Evolutionary conservation across 2,113 vertebrate species (phyloP), one percentile per base, ranked within the genome.

Genomic region (Mixornis gularis): DNA sequence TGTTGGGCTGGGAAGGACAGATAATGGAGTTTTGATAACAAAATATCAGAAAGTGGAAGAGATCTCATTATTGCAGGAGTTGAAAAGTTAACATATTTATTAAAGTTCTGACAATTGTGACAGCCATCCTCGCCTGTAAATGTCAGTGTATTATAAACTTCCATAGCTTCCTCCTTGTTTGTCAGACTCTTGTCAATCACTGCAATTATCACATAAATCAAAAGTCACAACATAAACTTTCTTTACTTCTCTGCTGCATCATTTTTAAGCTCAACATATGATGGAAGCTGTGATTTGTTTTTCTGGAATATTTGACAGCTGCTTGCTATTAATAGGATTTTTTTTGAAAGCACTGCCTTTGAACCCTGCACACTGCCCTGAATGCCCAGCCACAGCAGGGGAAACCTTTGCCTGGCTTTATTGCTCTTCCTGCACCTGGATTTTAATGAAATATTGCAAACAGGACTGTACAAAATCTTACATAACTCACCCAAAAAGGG

Each of bases 61-160:
- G 59, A 83, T 73, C 27, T 87, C 82, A 92, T 95, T 89, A 91
- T 83, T 80, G 71, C 68, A n/a, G 26, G 17, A 92, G 59, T 82
- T 48, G 26, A 49, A 78, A 93, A 92, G 77, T 86, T 92, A 88
- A 91, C 79, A 69, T 94, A 55, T 85, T 91, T 80, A 83, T 95
- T 93, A 55, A 77, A 91, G 63, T 82, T 91, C 55, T 93, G 85
- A 90, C 62, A 87, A 58, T 7, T 79, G 91, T 89, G 93, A 88
- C 63, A 93, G 89, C 78, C 65, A 72, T 94, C 38, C 73, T 78
- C 1, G 29, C 80, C 83, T 79, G 43, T 64, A 86, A 71, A 92
- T 95, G 94, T 96, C 88, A 96, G 70, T 70, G 36, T 30, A 46
- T 81, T 74, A 82, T 89, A 88, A 94, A 96, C 87, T 73, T 86